These are phyloP conservation scores for Siniperca obscura DNA, from an alignment of 2,797 vertebrate species.

Conservation along the genomic window DNA sequence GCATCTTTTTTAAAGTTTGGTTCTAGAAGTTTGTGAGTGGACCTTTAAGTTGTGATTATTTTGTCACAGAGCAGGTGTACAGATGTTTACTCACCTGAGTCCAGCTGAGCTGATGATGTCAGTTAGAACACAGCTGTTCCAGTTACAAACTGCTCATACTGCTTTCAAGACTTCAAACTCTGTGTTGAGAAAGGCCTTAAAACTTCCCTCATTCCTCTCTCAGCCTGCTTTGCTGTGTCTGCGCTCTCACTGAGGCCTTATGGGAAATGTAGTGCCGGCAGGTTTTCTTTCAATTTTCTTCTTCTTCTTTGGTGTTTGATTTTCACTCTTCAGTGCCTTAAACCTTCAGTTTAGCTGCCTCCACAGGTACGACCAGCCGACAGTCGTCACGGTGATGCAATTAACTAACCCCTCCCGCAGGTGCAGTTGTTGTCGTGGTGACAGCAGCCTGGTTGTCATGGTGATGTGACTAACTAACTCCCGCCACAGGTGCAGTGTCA, in stretches of 20 bases:
- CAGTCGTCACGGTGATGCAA: conserved; percentile 70
- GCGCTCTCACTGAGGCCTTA: background rate
- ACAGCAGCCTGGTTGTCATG: conserved; percentile 11
- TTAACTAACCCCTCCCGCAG: conserved; percentile 85
- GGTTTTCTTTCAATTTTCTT: background rate
- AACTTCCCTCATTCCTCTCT: background rate
- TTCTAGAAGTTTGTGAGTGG: no score
- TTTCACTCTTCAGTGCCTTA: conserved; percentile 4
- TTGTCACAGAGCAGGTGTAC: background rate
- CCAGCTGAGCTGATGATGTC: background rate
- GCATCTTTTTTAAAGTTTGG: no score
- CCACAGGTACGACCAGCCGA: conserved; percentile 86
- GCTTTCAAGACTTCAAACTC: background rate
- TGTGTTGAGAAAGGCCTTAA: background rate
- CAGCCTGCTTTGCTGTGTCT: background rate
- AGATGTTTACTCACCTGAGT: background rate
- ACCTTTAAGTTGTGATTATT: no score
- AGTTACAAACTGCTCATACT: no score
- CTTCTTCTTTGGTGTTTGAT: conserved; percentile 24
- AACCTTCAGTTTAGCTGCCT: conserved; percentile 80
- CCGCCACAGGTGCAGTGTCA: conserved; percentile 85
- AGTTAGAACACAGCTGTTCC: background rate
- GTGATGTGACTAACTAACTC: conserved; percentile 83
- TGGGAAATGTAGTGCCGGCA: conserved; percentile 11
- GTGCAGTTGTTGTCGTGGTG: conserved; percentile 75